phyloP scores from a whole-genome alignment of 2,888 invertebrate genomes.

The Gordius sp. region DNA sequence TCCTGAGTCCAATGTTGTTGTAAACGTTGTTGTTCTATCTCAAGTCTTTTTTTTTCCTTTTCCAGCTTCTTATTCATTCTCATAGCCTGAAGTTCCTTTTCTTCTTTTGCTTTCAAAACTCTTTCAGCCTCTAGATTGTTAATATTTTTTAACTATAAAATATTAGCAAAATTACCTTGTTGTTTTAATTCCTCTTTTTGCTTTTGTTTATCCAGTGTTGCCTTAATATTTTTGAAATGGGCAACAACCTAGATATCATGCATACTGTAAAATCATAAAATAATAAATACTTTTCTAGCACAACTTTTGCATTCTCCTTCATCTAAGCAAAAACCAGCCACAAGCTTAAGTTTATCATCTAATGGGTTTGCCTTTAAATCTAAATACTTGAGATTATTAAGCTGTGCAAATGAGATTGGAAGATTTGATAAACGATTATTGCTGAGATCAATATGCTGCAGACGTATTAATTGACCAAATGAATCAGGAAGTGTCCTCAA shows the following conservation, averaged over 20 bases:
- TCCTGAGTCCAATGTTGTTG: neutral
- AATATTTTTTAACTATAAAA: neutral
- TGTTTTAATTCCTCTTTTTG: neutral
- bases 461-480: neutral
- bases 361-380: constrained; percentile 15
- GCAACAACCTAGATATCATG: constrained; percentile 1
- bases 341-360: constrained; percentile 6
- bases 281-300: constrained; percentile 13
- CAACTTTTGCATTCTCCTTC: constrained; percentile 13
- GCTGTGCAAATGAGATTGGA: neutral
- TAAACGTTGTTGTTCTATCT: neutral
- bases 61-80: constrained; percentile 5
- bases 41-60: neutral
- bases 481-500: neutral
- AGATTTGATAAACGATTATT: neutral
- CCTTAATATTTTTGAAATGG: constrained; percentile 11
- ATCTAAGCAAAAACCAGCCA: constrained; percentile 9
- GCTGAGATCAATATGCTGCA: constrained; percentile 4
- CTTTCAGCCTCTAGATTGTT: neutral
- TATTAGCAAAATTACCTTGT: constrained; percentile 9
- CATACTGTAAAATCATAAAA: neutral
- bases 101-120: neutral
- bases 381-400: neutral
- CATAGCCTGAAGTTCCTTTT: constrained; percentile 2
- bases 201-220: neutral